phyloP scores from a whole-genome alignment of 1,140 invertebrate species.

The Frieseomelitta varia region DNA sequence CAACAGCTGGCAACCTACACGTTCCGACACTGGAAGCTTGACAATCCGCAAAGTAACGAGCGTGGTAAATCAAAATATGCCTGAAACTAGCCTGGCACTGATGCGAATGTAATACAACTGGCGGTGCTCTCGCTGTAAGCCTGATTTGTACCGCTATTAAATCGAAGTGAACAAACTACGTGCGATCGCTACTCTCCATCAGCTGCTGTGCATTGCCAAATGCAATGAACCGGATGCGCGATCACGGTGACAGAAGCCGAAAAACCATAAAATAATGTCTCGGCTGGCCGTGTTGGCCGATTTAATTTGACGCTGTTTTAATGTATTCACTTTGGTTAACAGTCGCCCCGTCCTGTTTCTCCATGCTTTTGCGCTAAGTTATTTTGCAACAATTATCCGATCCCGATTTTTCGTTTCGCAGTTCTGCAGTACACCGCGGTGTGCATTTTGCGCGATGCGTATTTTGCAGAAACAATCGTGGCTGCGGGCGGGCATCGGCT shows the following conservation, averaged over 20 bases:
- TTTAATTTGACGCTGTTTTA: constrained; percentile 22
- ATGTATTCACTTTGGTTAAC: background rate
- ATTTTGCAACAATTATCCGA: background rate
- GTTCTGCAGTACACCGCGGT: too few relatives aligned
- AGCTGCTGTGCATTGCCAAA: background rate
- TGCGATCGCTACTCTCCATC: constrained; percentile 26
- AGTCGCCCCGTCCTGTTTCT: too few relatives aligned
- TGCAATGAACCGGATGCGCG: constrained; percentile 15
- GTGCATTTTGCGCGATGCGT: background rate
- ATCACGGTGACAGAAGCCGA: background rate
- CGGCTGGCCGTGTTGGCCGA: background rate
- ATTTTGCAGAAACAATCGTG: background rate
- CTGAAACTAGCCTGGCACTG: background rate
- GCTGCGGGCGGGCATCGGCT: background rate
- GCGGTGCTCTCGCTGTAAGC: constrained; percentile 3
- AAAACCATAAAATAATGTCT: constrained; percentile 31
- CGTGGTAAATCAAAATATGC: constrained; percentile 22
- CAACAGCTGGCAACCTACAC: background rate
- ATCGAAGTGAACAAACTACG: constrained; percentile 26
- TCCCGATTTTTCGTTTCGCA: too few relatives aligned
- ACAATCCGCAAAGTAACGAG: background rate
- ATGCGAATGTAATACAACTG: background rate
- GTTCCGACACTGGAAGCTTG: background rate
- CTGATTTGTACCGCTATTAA: constrained; percentile 18
- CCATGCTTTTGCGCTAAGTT: background rate